Evolutionary conservation across 2,113 vertebrate species (phyloP), one percentile per base, ranked within the genome.

Genomic region (Semicossyphus pulcher): DNA sequence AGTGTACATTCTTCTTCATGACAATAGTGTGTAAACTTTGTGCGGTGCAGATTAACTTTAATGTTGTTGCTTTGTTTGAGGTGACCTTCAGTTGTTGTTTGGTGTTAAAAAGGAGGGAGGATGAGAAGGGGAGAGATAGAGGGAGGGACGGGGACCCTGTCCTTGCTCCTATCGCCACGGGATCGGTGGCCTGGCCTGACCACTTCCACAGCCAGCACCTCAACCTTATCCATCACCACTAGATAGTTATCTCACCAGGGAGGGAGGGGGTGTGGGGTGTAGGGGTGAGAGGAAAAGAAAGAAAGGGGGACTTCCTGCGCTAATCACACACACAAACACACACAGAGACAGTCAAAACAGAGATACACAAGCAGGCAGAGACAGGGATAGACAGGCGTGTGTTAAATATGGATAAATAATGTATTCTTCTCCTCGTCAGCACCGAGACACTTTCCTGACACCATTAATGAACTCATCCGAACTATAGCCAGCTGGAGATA

Each of bases 381-480:
- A 63, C 4, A 47, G 52, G 62, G 23, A 54, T 21, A 79, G 26
- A 73, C 61, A 81, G 51, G 66, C 14, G 29, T 58, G 42, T 70
- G 52, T 44, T 58, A 80, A 86, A 91, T 72, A 70, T 71, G 64
- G 84, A 87, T 84, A 87, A 78, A 92, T 84, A 89, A 91, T 90
- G 78, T 70, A 87, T 88, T 79, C 78, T 72, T 87, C 79, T 76
- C 85, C 72, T 83, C 61, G 82, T 86, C 81, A 76, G 80, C 86
- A 91, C 84, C 92, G 86, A 91, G 91, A 94, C 88, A 92, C 90
- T 86, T 86, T 84, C 64, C 12, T 76, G 59, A 78, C 42, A 73
- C 21, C 81, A 93, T 94, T 92, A 93, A 94, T 95, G 93, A 95
- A 94, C 94, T 94, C 92, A 94, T 83, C 83, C 90, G 94, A 95